phyloP scores from a whole-genome alignment of 2,113 vertebrate genomes.

The Merops nubicus region DNA sequence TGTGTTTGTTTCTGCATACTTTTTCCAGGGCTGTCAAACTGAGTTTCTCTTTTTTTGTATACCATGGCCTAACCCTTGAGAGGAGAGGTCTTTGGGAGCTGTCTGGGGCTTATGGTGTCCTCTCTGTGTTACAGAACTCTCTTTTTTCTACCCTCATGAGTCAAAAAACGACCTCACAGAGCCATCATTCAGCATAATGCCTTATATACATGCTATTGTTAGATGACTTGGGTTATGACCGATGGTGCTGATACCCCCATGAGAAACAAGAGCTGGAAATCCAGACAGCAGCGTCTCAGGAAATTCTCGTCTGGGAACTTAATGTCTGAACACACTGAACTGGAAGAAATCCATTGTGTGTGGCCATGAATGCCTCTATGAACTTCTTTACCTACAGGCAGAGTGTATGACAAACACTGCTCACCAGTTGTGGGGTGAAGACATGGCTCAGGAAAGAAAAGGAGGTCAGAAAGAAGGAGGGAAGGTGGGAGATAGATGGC shows the following conservation, averaged over 20 bases:
- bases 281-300: not conserved
- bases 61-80: not conserved
- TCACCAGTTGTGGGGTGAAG: not conserved
- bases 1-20: not conserved
- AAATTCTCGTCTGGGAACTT: slow-evolving; percentile 10
- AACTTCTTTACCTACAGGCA: not conserved
- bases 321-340: slow-evolving; percentile 14
- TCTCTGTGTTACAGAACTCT: not conserved
- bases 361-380: not conserved
- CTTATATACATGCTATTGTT: not conserved
- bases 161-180: not conserved
- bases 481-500: not conserved
- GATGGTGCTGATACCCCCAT: not conserved
- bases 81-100: not conserved
- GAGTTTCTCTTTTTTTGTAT: not conserved
- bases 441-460: not conserved
- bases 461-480: not conserved
- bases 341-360: not conserved
- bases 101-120: not conserved
- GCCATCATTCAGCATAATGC: not conserved
- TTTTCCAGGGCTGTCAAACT: not conserved
- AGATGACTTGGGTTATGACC: not conserved
- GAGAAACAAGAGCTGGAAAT: not conserved
- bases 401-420: not conserved
- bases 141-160: not conserved